Evolutionary conservation across 2,113 vertebrate species (phyloP).

Genomic region (Colossoma macropomum): DNA sequence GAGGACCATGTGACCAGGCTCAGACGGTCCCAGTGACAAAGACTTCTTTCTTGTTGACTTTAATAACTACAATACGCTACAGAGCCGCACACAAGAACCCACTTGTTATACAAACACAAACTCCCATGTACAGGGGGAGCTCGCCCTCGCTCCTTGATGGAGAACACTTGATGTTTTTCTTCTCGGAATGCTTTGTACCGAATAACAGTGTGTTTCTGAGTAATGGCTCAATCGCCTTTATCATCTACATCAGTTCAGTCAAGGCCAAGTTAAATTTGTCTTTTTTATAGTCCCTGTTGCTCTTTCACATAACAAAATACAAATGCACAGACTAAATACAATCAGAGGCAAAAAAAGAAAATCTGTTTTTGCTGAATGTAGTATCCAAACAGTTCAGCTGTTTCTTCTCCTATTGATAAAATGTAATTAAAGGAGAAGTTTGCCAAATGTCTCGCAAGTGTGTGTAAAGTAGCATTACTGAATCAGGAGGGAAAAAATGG

Average conservation of each 20-base stretch:
- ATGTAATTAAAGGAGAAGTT: no score
- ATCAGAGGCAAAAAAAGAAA: neutral
- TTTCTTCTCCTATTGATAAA: no score
- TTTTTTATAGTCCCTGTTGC: neutral
- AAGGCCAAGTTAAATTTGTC: no score
- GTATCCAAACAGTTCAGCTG: neutral
- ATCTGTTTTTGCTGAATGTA: neutral
- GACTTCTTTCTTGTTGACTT: slow-evolving; percentile 82
- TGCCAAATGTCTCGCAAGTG: no score
- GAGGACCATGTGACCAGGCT: slow-evolving; percentile 81
- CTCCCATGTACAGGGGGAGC: neutral
- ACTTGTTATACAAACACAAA: slow-evolving; percentile 42
- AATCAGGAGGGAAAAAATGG: no score
- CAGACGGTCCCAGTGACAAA: slow-evolving; percentile 80
- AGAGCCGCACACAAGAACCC: slow-evolving; percentile 49
- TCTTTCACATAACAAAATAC: neutral
- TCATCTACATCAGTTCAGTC: neutral
- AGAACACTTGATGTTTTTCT: neutral
- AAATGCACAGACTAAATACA: neutral
- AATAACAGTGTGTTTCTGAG: neutral
- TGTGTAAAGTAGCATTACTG: no score
- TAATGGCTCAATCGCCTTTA: neutral
- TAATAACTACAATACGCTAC: slow-evolving; percentile 75
- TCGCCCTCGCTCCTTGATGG: slow-evolving; percentile 1
- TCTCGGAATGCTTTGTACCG: neutral